Evolutionary conservation across 2,888 invertebrate species (phyloP).

Genomic region (Ctenicera cuprea): DNA sequence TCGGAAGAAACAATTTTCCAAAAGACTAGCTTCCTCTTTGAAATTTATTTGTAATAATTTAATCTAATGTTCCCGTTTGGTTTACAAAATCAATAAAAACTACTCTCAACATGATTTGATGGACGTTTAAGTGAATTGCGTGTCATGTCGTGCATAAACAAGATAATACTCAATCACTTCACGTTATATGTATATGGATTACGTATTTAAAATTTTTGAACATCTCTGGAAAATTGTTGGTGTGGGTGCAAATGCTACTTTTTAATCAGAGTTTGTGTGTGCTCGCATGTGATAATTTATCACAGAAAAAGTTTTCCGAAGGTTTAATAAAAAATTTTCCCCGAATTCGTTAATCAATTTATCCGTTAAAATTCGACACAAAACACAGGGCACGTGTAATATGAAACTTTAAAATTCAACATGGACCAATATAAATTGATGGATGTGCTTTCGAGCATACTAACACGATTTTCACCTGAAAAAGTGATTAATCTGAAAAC

Average conservation of each 20-base stretch:
- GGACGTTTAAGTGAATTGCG: slow-evolving; percentile 19
- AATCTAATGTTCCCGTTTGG: not conserved
- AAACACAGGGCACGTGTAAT: not conserved
- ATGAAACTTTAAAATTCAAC: slow-evolving; percentile 17
- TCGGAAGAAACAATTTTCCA: not conserved
- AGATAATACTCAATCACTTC: slow-evolving; percentile 13
- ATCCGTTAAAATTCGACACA: not conserved
- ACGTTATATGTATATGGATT: not conserved
- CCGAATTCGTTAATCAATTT: not conserved
- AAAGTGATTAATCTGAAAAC: slow-evolving; percentile 43
- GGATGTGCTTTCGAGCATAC: slow-evolving; percentile 10
- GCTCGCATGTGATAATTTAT: no score
- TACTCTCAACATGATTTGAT: slow-evolving; percentile 13
- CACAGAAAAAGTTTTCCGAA: no score
- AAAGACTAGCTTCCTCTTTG: not conserved
- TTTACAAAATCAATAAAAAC: slow-evolving; percentile 22
- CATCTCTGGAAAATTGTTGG: slow-evolving; percentile 2
- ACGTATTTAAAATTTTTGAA: not conserved
- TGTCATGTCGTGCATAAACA: slow-evolving; percentile 17
- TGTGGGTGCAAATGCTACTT: no score
- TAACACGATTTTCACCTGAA: slow-evolving; percentile 41
- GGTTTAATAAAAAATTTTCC: no score
- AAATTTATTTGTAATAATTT: not conserved
- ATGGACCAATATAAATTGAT: slow-evolving; percentile 14
- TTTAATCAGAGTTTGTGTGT: no score